Conservation (phyloP, 2,888 invertebrate genomes). For the Dione vanillae region DNA sequence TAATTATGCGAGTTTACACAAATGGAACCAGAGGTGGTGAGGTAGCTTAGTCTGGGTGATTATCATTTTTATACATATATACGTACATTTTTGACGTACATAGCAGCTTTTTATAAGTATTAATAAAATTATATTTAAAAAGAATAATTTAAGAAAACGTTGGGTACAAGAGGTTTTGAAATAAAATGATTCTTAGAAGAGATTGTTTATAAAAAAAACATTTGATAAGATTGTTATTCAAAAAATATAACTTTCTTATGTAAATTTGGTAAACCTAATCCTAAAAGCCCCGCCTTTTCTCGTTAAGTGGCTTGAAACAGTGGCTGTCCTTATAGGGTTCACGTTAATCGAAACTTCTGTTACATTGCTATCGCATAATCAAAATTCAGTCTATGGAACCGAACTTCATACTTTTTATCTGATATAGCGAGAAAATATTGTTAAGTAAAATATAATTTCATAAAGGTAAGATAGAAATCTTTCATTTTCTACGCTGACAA, state of each 20-base stretch:
- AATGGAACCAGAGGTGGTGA: too few relatives aligned
- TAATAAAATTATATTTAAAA: too few relatives aligned
- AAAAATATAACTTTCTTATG: neutral
- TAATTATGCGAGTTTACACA: slow-evolving; percentile 34
- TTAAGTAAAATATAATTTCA: slow-evolving; percentile 13
- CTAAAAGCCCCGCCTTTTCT: slow-evolving; percentile 42
- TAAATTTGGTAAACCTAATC: slow-evolving; percentile 19
- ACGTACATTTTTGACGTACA: too few relatives aligned
- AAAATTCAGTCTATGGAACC: slow-evolving; percentile 34
- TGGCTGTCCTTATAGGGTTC: slow-evolving; percentile 41
- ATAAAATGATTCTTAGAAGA: too few relatives aligned
- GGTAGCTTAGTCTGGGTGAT: slow-evolving; percentile 25
- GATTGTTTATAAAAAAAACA: too few relatives aligned
- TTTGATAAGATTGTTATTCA: neutral
- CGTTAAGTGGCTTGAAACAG: slow-evolving; percentile 44
- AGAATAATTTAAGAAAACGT: too few relatives aligned
- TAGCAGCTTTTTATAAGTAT: too few relatives aligned
- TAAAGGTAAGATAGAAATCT: slow-evolving; percentile 11
- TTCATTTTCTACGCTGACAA: neutral
- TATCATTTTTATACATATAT: slow-evolving; percentile 21
- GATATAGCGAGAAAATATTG: slow-evolving; percentile 23
- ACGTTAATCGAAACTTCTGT: slow-evolving; percentile 44
- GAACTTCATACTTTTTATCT: slow-evolving; percentile 30
- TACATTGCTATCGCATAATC: slow-evolving; percentile 39
- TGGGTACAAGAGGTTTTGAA: too few relatives aligned